These are phyloP conservation scores for Xenentodon cancila DNA, from an alignment of 2,797 vertebrate species.

Conservation along the genomic window DNA sequence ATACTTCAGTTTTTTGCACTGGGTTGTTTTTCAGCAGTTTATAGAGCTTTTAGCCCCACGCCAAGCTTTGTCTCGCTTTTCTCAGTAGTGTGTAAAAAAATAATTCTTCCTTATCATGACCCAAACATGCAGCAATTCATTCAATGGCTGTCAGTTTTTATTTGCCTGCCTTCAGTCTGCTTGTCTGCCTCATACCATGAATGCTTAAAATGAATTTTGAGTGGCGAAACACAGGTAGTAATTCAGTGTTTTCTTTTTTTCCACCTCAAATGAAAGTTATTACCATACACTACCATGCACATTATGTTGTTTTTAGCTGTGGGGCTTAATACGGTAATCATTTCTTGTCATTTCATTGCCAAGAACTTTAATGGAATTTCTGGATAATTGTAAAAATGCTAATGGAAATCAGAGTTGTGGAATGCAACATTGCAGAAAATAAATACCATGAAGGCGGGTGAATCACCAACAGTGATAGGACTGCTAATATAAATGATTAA, in stretches of 20 bases:
- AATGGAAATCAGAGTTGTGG: conserved; percentile 65
- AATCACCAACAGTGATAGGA: conserved; percentile 39
- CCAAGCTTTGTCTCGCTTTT: conserved; percentile 68
- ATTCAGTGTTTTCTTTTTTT: conserved; percentile 34
- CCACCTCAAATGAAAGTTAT: conserved; percentile 52
- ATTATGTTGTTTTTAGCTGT: conserved; percentile 54
- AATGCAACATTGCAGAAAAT: conserved; percentile 67
- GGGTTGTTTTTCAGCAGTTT: conserved; percentile 68
- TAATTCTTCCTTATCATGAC: conserved; percentile 76
- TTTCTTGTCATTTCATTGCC: conserved; percentile 70
- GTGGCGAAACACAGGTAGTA: conserved; percentile 73
- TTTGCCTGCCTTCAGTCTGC: conserved; percentile 68
- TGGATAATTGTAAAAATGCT: conserved; percentile 72
- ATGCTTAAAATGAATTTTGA: conserved; percentile 69
- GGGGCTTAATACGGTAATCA: conserved; percentile 63
- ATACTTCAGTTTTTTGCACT: conserved; percentile 29
- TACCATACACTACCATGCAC: conserved; percentile 54
- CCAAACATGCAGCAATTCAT: conserved; percentile 69
- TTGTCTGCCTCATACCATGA: conserved; percentile 62
- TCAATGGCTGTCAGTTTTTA: conserved; percentile 71
- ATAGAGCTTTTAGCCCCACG: conserved; percentile 68
- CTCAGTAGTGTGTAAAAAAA: conserved; percentile 70
- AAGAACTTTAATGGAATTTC: conserved; percentile 72
- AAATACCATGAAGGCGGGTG: conserved; percentile 51
- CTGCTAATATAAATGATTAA: conserved; percentile 37